Conservation (phyloP, 2,797 vertebrate genomes). For the Premnoplex brunnescens region DNA sequence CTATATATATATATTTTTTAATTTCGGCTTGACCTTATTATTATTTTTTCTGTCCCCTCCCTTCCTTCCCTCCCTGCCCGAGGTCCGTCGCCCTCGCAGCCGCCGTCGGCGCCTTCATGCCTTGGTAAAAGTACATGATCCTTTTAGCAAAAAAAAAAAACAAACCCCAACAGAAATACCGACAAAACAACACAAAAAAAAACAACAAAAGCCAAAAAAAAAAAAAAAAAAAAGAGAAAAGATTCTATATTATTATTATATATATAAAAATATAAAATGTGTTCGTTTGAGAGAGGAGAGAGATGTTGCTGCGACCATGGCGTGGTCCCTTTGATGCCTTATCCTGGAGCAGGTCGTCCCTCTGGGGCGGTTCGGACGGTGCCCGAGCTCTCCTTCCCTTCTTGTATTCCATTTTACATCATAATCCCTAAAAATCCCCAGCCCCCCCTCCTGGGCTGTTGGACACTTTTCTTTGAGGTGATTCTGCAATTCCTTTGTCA, state of each 20-base stretch:
- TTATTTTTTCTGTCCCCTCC: not conserved
- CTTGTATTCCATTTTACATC: not conserved
- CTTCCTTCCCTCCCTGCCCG: not conserved
- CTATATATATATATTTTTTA: conserved; percentile 29
- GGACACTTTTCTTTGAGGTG: conserved; percentile 70
- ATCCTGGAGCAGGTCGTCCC: conserved; percentile 45
- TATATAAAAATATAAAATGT: conserved; percentile 75
- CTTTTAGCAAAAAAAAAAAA: not conserved
- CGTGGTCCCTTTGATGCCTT: conserved; percentile 77
- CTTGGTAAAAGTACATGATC: conserved; percentile 78
- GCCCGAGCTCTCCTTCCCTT: not conserved
- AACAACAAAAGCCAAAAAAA: not conserved
- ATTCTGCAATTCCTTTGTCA: conserved; percentile 32
- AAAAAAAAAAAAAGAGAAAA: conserved; percentile 50
- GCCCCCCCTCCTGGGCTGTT: not conserved
- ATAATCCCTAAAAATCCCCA: not conserved
- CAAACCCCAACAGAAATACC: not conserved
- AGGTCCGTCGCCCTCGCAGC: conserved; percentile 31
- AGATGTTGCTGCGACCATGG: conserved; percentile 76
- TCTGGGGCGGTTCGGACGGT: not conserved
- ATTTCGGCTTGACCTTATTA: not conserved
- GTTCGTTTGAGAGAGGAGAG: conserved; percentile 71
- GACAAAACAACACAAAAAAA: not conserved
- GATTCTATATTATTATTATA: conserved; percentile 83
- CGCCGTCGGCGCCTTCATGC: conserved; percentile 83